These are phyloP conservation scores for Nineta flava DNA, from an alignment of 2,888 invertebrate genomes.

Conservation along the genomic window DNA sequence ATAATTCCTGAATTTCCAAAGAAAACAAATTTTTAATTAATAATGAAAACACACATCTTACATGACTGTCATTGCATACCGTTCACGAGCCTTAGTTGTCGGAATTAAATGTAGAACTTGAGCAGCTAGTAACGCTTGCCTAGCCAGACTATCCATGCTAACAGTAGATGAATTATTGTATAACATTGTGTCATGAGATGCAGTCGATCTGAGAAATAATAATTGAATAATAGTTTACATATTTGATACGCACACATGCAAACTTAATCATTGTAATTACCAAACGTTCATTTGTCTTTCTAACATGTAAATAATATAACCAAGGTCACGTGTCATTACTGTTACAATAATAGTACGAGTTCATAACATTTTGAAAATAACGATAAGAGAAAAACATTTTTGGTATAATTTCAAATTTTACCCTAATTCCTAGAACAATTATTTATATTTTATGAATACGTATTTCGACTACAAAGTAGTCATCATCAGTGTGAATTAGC, in stretches of 20 bases:
- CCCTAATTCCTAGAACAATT: no score
- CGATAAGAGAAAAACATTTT: no score
- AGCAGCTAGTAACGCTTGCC: conserved; percentile 60
- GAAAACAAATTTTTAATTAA: conserved; percentile 7
- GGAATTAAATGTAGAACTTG: conserved; percentile 70
- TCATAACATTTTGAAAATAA: not conserved
- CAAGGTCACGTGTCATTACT: not conserved
- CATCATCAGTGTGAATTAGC: no score
- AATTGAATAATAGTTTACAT: not conserved
- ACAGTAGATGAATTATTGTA: conserved; percentile 20
- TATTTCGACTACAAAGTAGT: no score
- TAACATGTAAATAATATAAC: not conserved
- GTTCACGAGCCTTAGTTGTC: conserved; percentile 63
- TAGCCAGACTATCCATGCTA: conserved; percentile 51
- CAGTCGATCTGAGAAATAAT: not conserved
- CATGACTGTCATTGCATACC: conserved; percentile 27
- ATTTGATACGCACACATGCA: no score
- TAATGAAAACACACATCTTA: not conserved
- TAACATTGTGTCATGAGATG: conserved; percentile 7
- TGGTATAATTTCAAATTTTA: no score
- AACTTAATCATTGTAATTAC: no score
- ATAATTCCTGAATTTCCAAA: conserved; percentile 47
- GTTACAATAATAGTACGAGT: not conserved
- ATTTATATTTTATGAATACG: no score
- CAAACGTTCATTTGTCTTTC: not conserved